Evolutionary conservation across 2,888 invertebrate genomes (phyloP), one percentile per base, ranked within the genome.

Genomic region (Pandemis corylana): DNA sequence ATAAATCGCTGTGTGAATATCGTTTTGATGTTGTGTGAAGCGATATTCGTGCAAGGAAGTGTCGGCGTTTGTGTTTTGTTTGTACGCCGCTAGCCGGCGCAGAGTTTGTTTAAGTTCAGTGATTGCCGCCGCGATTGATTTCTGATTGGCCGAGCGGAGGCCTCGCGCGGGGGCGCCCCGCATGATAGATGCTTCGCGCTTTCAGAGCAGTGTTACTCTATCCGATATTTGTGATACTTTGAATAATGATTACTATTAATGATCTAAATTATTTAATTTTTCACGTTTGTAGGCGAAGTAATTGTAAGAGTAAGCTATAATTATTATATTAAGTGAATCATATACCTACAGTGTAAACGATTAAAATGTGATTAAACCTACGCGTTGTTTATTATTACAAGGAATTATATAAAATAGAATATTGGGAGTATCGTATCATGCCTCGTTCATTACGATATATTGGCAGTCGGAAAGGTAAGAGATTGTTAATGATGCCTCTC

Each of bases 251-350:
- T 92, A 93, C 89, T 90, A 89, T 90, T 91, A 92, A 91, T 89
- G 85, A 93, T 91, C 91, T 94, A 94, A 94, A 93, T 94, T 94
- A 94, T 94, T 93, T 93, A 93, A 93, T 93, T 93, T 94, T 94
- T 93, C 93, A 94, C 93, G 89, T 93, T 93, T 92, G 90, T 92
- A 92, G 93, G 89, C 88, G 85, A 86, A 89, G 86, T 59, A 59
- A 59, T 59, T 59, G 80, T 89, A 90, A 89, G 83, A 83, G 76
- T 92, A 93, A 91, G 90, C 86, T 87, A 89, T 89, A 86, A 85
- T 84, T 84, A 84, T 83, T 89, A 89, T 87, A 86, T 90, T 91
- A 91, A 85, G 86, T 90, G 85, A 88, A 90, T 86, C 87, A 85
- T 91, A 87, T 89, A 69, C 74, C 74, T 75, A 86, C 89, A 88